A percentile compares a stretch with the other conserved stretches of the same genome.
These are phyloP conservation scores for Melanotaenia trifasciata DNA, from an alignment of 2,797 vertebrate species.

Conservation along the genomic window DNA sequence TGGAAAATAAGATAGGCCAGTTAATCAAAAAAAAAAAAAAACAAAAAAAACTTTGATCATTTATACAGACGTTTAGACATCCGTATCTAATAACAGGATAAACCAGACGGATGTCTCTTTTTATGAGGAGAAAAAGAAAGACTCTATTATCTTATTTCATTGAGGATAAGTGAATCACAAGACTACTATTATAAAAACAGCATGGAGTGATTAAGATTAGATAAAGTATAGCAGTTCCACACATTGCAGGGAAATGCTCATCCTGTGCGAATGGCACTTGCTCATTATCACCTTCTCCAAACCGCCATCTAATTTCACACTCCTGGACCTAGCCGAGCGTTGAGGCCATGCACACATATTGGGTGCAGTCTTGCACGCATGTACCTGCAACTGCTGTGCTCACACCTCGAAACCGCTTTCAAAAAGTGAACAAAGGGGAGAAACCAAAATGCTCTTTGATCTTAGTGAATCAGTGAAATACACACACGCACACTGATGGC, in stretches of 20 bases:
- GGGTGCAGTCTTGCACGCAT: conserved; percentile 48
- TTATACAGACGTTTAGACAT: conserved; percentile 7
- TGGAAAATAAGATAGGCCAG: neutral
- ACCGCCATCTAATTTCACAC: conserved; percentile 82
- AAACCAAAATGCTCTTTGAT: conserved; percentile 53
- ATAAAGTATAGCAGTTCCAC: conserved; percentile 62
- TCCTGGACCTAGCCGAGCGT: conserved; percentile 60
- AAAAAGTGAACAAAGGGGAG: conserved; percentile 66
- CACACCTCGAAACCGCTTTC: conserved; percentile 62
- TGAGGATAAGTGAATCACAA: conserved; percentile 41
- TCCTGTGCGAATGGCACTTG: conserved; percentile 77
- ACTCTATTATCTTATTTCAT: conserved; percentile 26
- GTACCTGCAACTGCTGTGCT: conserved; percentile 64
- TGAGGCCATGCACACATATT: conserved; percentile 45
- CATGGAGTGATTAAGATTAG: conserved; percentile 73
- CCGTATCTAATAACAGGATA: conserved; percentile 10
- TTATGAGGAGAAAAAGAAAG: conserved; percentile 43
- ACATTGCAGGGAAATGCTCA: conserved; percentile 63
- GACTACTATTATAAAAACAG: conserved; percentile 59
- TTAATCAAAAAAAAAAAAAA: neutral
- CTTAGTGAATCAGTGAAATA: conserved; percentile 35
- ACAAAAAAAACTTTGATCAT: conserved; percentile 3
- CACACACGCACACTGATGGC: conserved; percentile 42
- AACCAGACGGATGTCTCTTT: conserved; percentile 17
- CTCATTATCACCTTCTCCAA: conserved; percentile 85